A percentile compares a stretch with the other conserved stretches of the same genome.
Evolutionary conservation across 2,113 vertebrate species (phyloP).

Genomic region (Rhagologus leucostigma): DNA sequence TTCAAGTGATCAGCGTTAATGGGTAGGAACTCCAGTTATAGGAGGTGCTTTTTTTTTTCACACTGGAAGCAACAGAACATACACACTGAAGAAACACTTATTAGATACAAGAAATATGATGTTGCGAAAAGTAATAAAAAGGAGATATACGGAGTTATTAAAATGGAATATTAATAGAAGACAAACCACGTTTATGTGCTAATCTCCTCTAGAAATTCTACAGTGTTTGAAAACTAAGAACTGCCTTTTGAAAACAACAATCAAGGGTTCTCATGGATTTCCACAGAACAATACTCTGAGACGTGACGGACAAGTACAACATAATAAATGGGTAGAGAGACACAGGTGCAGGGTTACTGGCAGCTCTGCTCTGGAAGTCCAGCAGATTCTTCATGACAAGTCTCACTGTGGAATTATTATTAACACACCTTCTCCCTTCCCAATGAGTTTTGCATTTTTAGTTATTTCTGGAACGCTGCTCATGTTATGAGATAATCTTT

Average conservation of each 20-base stretch:
- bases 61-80: neutral
- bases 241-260: neutral
- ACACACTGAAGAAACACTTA: neutral
- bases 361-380: neutral
- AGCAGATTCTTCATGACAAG: neutral
- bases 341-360: neutral
- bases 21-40: neutral
- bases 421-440: neutral
- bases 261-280: neutral
- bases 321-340: neutral
- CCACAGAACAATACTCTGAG: neutral
- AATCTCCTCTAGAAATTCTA: slow-evolving; percentile 10
- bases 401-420: neutral
- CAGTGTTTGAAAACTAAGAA: neutral
- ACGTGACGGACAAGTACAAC: neutral
- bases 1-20: neutral
- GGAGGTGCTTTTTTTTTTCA: neutral
- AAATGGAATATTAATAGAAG: slow-evolving; percentile 5
- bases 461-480: neutral
- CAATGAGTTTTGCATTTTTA: neutral
- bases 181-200: neutral
- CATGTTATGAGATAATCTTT: neutral
- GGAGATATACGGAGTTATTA: neutral
- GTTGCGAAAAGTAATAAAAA: slow-evolving; percentile 18
- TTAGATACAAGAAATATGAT: slow-evolving; percentile 9